A percentile compares a stretch with the other conserved stretches of the same genome.
Conservation (phyloP, 2,888 invertebrate species). For the Macrostomum cliftonense region DNA sequence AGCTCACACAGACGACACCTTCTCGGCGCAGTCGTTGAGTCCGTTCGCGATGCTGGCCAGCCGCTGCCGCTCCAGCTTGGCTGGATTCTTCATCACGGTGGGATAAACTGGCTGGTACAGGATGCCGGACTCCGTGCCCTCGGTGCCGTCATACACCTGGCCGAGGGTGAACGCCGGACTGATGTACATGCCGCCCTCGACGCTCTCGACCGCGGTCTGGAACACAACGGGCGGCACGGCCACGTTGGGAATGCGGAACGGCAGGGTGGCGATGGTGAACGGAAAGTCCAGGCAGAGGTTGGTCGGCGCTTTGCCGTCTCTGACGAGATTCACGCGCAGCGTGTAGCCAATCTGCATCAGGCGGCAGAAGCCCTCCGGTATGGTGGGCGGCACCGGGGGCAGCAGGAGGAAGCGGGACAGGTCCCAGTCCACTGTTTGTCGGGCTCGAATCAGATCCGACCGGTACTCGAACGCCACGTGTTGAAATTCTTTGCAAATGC, state of each 20-base stretch:
- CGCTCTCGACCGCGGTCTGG: conserved; percentile 50
- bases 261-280: conserved; percentile 55
- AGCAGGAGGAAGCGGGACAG: conserved; percentile 43
- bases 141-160: conserved; percentile 55
- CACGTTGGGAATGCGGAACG: conserved; percentile 39
- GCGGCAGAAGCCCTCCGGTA: conserved; percentile 52
- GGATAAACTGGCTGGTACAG: conserved; percentile 47
- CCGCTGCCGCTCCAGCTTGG: background rate
- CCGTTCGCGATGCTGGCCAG: background rate
- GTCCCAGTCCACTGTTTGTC: background rate
- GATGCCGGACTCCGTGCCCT: conserved; percentile 44
- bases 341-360: conserved; percentile 54
- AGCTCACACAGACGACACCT: conserved; percentile 2
- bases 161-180: conserved; percentile 58
- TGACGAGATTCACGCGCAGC: conserved; percentile 44
- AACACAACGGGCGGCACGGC: conserved; percentile 35
- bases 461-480: conserved; percentile 54
- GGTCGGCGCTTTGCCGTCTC: background rate
- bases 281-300: conserved; percentile 47
- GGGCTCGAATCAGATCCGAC: conserved; percentile 6
- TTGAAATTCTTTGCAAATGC: conserved; percentile 50
- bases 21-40: conserved; percentile 1
- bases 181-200: conserved; percentile 57
- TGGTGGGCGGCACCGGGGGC: conserved; percentile 53
- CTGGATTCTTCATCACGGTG: background rate